These are phyloP conservation scores for Gambusia affinis DNA, from an alignment of 2,113 vertebrate species.

Conservation along the genomic window DNA sequence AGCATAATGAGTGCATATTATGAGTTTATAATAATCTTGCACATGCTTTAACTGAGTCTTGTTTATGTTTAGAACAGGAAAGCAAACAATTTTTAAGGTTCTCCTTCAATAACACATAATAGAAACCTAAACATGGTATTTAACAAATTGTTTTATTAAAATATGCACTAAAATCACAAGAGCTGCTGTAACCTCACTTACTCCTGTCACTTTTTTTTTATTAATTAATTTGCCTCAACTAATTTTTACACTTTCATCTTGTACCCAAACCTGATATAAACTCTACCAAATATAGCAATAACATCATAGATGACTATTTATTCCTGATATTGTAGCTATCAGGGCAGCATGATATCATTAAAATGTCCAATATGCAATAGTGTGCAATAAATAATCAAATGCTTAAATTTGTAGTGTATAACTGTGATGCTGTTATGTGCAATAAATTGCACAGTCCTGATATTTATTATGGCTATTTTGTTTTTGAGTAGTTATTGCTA, in stretches of 20 bases:
- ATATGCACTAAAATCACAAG: background rate
- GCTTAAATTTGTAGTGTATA: no score
- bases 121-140: slow-evolving; percentile 31
- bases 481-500: no score
- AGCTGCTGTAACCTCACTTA: background rate
- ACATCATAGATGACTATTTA: no score
- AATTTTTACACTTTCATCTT: background rate
- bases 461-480: no score
- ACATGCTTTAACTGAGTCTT: slow-evolving; percentile 9
- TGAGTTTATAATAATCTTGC: slow-evolving; percentile 9
- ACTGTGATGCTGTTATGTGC: no score
- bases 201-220: background rate
- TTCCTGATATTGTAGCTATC: no score
- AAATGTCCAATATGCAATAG: no score
- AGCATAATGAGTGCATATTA: slow-evolving; percentile 5
- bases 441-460: no score
- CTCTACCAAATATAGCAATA: slow-evolving; percentile 14
- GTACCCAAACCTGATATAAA: background rate
- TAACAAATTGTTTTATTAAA: slow-evolving; percentile 2
- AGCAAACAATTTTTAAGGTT: slow-evolving; percentile 42
- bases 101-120: slow-evolving; percentile 41
- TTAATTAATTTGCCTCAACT: background rate
- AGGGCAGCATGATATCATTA: no score
- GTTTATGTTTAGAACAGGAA: slow-evolving; percentile 31
- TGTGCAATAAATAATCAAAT: no score